These are phyloP conservation scores for Drosophila suboccidentalis DNA, from an alignment of 2,888 invertebrate species.

Conservation along the genomic window DNA sequence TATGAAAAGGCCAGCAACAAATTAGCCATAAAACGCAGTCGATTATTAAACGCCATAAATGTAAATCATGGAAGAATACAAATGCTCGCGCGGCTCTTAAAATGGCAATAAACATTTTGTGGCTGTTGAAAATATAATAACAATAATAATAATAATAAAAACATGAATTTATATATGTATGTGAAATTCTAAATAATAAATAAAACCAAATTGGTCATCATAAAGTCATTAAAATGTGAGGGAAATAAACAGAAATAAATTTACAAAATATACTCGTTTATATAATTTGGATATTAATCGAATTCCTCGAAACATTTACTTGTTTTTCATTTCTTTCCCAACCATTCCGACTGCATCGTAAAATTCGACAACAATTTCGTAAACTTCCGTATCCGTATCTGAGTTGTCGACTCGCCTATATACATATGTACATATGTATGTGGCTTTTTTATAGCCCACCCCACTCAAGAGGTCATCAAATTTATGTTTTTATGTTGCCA, in stretches of 20 bases:
- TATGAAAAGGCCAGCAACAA: constrained; percentile 30
- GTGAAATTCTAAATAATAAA: constrained; percentile 22
- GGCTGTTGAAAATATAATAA: constrained; percentile 49
- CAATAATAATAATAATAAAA: constrained; percentile 37
- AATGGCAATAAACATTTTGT: constrained; percentile 52
- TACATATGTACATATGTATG: neutral
- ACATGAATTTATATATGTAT: constrained; percentile 7
- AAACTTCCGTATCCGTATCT: constrained; percentile 30
- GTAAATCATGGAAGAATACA: constrained; percentile 57
- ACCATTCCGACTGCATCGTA: constrained; percentile 11
- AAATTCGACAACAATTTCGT: constrained; percentile 22
- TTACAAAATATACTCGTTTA: constrained; percentile 7
- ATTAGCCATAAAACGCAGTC: constrained; percentile 71
- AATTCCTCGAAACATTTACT: constrained; percentile 16
- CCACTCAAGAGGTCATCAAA: constrained; percentile 40
- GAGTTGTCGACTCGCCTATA: neutral
- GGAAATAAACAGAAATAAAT: constrained; percentile 14
- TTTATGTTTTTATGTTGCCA: constrained; percentile 35
- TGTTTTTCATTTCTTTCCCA: constrained; percentile 1
- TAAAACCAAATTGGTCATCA: constrained; percentile 44
- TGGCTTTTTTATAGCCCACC: constrained; percentile 8
- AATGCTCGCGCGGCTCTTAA: constrained; percentile 33
- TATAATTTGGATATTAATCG: constrained; percentile 18
- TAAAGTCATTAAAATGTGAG: constrained; percentile 12
- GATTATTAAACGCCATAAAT: constrained; percentile 77